Evolutionary conservation across 1,140 invertebrate genomes (phyloP).

Genomic region (Habropoda laboriosa): DNA sequence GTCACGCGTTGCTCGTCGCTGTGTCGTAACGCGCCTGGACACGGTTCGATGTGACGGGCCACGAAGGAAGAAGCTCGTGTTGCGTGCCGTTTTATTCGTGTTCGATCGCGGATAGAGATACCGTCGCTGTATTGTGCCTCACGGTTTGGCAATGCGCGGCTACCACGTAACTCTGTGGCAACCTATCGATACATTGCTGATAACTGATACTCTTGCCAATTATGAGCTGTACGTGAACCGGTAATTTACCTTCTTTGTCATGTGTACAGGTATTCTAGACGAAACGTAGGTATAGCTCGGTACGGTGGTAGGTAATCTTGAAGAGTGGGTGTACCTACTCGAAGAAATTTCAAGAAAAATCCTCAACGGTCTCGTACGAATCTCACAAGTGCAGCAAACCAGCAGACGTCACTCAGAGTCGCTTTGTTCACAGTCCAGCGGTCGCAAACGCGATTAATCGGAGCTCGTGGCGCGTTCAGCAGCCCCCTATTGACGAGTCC

Average conservation of each 20-base stretch:
- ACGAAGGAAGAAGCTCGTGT: slow-evolving; percentile 37
- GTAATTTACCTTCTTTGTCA: no score
- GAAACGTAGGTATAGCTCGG: no score
- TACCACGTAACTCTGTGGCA: neutral
- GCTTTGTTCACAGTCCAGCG: slow-evolving; percentile 57
- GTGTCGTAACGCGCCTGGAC: slow-evolving; percentile 18
- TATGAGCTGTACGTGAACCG: no score
- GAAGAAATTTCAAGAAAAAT: no score
- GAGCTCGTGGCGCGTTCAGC: slow-evolving; percentile 8
- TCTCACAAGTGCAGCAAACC: no score
- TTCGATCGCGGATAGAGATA: slow-evolving; percentile 27
- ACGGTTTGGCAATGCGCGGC: slow-evolving; percentile 16
- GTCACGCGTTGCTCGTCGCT: neutral
- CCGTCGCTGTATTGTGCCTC: slow-evolving; percentile 1
- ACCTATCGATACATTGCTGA: neutral
- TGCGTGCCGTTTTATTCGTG: slow-evolving; percentile 21
- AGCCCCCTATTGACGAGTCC: slow-evolving; percentile 7
- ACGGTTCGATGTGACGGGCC: slow-evolving; percentile 22
- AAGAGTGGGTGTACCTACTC: no score
- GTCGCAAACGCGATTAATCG: slow-evolving; percentile 50
- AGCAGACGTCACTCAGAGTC: slow-evolving; percentile 10
- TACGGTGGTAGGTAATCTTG: no score
- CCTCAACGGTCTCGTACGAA: no score
- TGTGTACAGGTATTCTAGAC: no score
- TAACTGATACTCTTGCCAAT: no score